phyloP scores from a whole-genome alignment of 1,140 invertebrate species.

The Hydropsyche tenuis region DNA sequence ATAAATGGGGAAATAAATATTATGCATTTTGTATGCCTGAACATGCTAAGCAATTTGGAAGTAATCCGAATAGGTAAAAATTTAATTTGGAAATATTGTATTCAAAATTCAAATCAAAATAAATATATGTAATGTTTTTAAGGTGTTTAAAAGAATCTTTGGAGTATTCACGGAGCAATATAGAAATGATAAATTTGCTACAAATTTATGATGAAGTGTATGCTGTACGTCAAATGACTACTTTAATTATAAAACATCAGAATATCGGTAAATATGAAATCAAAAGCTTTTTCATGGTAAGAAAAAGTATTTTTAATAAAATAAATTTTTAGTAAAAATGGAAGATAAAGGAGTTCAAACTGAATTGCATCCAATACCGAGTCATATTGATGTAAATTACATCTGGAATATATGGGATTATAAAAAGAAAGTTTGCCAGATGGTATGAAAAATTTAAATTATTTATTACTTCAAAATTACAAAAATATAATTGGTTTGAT shows the following conservation, averaged over 20 bases:
- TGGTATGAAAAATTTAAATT: constrained; percentile 61
- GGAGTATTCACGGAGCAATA: constrained; percentile 63
- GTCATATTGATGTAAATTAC: constrained; percentile 71
- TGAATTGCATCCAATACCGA: constrained; percentile 70
- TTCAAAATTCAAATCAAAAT: background rate
- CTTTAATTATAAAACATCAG: constrained; percentile 26
- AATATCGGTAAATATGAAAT: constrained; percentile 32
- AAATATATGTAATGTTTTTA: constrained; percentile 44
- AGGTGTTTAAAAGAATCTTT: constrained; percentile 65
- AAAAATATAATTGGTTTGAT: background rate
- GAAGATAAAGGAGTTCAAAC: constrained; percentile 73
- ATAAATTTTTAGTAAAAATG: constrained; percentile 53
- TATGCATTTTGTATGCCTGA: constrained; percentile 66
- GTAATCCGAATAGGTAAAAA: constrained; percentile 65
- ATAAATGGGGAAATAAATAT: constrained; percentile 61
- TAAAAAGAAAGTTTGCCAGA: constrained; percentile 70
- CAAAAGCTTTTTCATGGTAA: no score
- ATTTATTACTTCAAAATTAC: background rate
- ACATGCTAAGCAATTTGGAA: constrained; percentile 65
- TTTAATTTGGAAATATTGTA: constrained; percentile 3
- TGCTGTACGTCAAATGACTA: constrained; percentile 56
- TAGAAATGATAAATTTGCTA: constrained; percentile 67
- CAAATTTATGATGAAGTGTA: constrained; percentile 63
- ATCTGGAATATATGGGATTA: constrained; percentile 81
- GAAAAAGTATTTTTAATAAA: background rate